Evolutionary conservation across 2,113 vertebrate genomes (phyloP).

Genomic region (Antechinus stuartii): DNA sequence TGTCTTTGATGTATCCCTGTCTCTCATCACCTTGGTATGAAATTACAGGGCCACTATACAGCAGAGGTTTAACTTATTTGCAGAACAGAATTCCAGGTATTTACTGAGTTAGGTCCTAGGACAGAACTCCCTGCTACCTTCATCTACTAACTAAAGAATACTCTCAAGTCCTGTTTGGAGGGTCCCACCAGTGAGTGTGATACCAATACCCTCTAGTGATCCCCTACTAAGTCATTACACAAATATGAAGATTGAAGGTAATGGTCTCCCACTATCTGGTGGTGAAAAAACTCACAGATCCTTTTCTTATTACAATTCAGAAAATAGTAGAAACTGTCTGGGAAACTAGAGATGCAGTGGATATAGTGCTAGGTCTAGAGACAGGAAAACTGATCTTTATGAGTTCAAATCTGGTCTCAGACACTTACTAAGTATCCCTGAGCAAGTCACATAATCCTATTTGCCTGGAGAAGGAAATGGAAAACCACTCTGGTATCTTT

Average conservation of each 20-base stretch:
- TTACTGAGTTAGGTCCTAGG: background rate
- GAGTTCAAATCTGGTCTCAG: background rate
- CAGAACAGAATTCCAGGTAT: background rate
- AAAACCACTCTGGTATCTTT: background rate
- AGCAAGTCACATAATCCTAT: background rate
- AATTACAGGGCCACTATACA: background rate
- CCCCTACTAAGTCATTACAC: background rate
- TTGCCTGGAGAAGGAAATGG: background rate
- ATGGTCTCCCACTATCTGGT: background rate
- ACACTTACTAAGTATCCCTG: background rate
- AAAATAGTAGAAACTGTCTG: background rate
- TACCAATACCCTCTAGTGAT: background rate
- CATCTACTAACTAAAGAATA: background rate
- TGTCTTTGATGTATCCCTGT: background rate
- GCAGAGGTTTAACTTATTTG: background rate
- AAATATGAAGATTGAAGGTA: background rate
- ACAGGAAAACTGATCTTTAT: background rate
- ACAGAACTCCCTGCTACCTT: background rate
- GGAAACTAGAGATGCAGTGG: no score
- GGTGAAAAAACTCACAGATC: background rate
- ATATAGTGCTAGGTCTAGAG: no score
- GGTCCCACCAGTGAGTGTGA: background rate
- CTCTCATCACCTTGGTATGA: background rate
- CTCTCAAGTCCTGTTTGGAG: background rate
- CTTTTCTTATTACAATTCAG: background rate